Conservation (phyloP, 2,888 invertebrate species). For the Scaptomyza flava region DNA sequence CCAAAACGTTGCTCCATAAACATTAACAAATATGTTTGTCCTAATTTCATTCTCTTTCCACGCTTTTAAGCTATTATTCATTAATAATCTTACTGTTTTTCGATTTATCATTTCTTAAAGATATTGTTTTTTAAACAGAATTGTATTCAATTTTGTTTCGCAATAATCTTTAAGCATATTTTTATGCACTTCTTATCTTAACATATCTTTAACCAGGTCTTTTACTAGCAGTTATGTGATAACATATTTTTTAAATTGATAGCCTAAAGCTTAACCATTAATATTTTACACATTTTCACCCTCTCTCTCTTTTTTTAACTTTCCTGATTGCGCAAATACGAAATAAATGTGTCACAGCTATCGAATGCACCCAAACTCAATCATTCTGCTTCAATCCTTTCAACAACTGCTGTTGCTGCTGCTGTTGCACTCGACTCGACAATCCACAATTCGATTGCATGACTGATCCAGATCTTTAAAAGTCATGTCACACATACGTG, state of each 20-base stretch:
- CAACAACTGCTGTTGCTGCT: conserved; percentile 32
- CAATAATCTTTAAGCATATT: too few species aligned
- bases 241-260: neutral
- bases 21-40: too few species aligned
- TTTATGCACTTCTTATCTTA: neutral
- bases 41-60: too few species aligned
- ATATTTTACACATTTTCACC: conserved; percentile 5
- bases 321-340: neutral
- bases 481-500: conserved; percentile 30
- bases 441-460: conserved; percentile 53
- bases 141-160: too few species aligned
- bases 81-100: too few species aligned
- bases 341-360: conserved; percentile 38
- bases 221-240: neutral
- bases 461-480: conserved; percentile 55
- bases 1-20: too few species aligned
- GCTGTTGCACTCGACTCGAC: conserved; percentile 37
- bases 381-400: conserved; percentile 52
- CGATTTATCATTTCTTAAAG: too few species aligned
- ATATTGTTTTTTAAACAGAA: too few species aligned
- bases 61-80: too few species aligned
- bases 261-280: neutral
- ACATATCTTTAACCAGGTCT: neutral
- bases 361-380: conserved; percentile 27
- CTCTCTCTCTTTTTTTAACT: neutral